Base-by-base conservation (phyloP, 2,797 vertebrate genomes). In the Pangasius sanitwongsei region DNA sequence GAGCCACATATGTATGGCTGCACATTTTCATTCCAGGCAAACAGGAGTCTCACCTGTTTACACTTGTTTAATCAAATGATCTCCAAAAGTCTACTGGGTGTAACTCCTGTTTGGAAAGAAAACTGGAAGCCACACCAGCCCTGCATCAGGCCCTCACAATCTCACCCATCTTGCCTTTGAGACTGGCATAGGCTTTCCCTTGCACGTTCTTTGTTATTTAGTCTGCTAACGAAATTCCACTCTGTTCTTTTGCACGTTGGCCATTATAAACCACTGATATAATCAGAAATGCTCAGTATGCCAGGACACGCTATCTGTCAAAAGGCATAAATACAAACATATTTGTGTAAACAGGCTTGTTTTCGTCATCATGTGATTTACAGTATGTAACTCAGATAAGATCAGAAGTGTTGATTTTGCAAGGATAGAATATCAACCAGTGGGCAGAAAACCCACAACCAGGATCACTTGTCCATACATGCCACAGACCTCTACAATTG, bases 61-160 rank as follows among this genome's bases (percentile, higher is more conserved):
- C 15, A 84, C 61, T 67, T 84, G 44, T 50, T 67, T 84, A 67
- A 84, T 84, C 83, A 53, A 50, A 50, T 84, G 16, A 67, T 84
- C 83, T 50, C 25, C 59, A 48, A 18, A 63, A 2, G 37, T 18
- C 37, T 65, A 28, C 81, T 83, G 81, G 37, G 59, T 48, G 41
- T 83, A 48, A 65, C 59, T 65, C 15, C 1, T 65, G 25, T n/a
- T 65, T 28, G 37, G 13, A 50, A 84, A 50, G 28, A 84, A 67
- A 50, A 84, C 44, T 50, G 82, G 61, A 28, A 31, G 28, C 28
- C 41, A 84, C 41, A 84, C 13, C 59, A 65, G 25, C 4, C 81
- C 37, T 65, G 41, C 41, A 67, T 50, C 61, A 67, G 61, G 8
- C 44, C 28, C 3, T 84, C 7, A 31, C 41, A 84, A 83, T 83